Evolutionary conservation across 92 coral and sea anemone genomes (phyloP).

Genomic region (Blastomussa wellsi): DNA sequence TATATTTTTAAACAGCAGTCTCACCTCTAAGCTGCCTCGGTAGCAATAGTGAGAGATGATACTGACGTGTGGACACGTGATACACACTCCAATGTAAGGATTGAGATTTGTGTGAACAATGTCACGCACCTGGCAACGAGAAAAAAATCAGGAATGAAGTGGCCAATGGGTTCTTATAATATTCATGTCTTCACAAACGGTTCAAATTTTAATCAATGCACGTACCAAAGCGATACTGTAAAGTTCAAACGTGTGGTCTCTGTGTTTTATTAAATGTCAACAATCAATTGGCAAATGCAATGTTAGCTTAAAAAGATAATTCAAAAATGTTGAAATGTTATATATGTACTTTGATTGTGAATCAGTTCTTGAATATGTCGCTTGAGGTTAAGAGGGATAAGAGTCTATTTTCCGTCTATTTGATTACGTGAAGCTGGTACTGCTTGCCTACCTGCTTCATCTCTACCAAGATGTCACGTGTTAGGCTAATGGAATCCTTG

Average conservation of each 20-base stretch:
- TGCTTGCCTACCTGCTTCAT: constrained; percentile 68
- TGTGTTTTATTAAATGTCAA: neutral
- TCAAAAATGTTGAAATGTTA: no score
- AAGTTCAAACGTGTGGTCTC: no score
- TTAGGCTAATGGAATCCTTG: constrained; percentile 52
- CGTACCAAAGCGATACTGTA: neutral
- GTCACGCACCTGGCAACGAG: constrained; percentile 53
- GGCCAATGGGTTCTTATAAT: neutral
- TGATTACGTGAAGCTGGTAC: neutral
- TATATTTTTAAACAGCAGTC: neutral
- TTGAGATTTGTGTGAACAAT: constrained; percentile 53
- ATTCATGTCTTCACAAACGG: neutral
- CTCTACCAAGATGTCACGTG: constrained; percentile 77
- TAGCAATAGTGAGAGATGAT: constrained; percentile 67
- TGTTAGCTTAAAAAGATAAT: neutral
- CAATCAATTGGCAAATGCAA: no score
- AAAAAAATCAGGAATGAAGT: neutral
- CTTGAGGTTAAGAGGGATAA: no score
- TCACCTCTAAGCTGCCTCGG: constrained; percentile 70
- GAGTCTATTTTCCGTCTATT: neutral
- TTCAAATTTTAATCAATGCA: neutral
- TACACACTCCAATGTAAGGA: constrained; percentile 59
- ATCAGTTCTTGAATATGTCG: no score
- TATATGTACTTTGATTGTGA: no score
- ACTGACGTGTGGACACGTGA: constrained; percentile 42